phyloP scores from a whole-genome alignment of 2,113 vertebrate genomes.

The Diglossa brunneiventris region DNA sequence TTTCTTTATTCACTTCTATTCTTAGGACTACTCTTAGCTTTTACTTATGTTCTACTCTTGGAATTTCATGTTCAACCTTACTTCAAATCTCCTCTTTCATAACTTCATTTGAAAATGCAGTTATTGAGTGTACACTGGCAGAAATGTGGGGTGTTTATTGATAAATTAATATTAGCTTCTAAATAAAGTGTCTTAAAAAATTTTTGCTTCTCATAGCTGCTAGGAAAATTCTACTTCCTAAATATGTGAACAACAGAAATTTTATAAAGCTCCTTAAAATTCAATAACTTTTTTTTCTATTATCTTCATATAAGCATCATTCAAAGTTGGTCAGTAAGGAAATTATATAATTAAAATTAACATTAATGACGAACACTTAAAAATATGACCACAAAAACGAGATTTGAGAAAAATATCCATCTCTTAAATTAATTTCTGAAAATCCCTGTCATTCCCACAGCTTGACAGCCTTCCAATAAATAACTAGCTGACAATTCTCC shows the following conservation, averaged over 20 bases:
- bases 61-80: neutral
- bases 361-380: neutral
- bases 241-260: neutral
- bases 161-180: neutral
- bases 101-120: neutral
- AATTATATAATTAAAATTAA: neutral
- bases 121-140: neutral
- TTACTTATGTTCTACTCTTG: neutral
- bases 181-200: neutral
- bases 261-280: neutral
- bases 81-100: neutral
- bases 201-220: neutral
- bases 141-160: accelerated
- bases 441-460: neutral
- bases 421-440: neutral
- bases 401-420: neutral
- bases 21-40: neutral
- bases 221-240: neutral
- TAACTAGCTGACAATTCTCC: neutral
- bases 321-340: neutral
- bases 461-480: neutral
- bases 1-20: neutral
- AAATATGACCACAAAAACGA: neutral
- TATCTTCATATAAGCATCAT: neutral
- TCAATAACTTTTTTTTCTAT: neutral